Evolutionary conservation across 2,797 vertebrate species (phyloP).

Genomic region (Fratercula arctica): DNA sequence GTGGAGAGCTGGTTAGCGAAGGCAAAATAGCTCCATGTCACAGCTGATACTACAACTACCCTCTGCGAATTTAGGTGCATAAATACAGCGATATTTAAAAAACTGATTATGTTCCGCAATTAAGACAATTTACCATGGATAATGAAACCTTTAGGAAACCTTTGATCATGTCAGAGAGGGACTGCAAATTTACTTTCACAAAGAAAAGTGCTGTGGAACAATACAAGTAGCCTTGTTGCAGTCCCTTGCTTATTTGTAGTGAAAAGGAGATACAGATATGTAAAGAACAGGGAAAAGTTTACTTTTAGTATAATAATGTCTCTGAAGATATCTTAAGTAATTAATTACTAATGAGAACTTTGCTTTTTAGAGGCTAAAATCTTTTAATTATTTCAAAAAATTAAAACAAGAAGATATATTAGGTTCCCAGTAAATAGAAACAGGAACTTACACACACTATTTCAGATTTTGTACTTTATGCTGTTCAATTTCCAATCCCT

Average conservation of each 20-base stretch:
- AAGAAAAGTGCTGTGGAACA: not conserved
- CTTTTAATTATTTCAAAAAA: not conserved
- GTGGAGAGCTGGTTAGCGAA: not conserved
- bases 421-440: not conserved
- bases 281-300: not conserved
- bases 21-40: not conserved
- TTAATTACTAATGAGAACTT: not conserved
- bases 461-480: not conserved
- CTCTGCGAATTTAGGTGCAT: not conserved
- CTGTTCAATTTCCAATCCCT: not conserved
- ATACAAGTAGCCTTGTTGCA: not conserved
- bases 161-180: not conserved
- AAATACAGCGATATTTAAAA: not conserved
- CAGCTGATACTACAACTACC: not conserved
- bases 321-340: no score
- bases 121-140: not conserved
- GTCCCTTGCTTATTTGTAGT: not conserved
- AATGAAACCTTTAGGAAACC: fast-evolving
- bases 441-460: not conserved
- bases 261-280: not conserved
- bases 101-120: not conserved
- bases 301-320: no score
- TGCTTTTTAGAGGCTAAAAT: not conserved
- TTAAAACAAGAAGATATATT: not conserved
- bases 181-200: not conserved